Percentiles rank a stretch among this genome's conserved stretches.
These are phyloP conservation scores for Limenitis camilla DNA, from an alignment of 2,888 invertebrate genomes.

Conservation along the genomic window DNA sequence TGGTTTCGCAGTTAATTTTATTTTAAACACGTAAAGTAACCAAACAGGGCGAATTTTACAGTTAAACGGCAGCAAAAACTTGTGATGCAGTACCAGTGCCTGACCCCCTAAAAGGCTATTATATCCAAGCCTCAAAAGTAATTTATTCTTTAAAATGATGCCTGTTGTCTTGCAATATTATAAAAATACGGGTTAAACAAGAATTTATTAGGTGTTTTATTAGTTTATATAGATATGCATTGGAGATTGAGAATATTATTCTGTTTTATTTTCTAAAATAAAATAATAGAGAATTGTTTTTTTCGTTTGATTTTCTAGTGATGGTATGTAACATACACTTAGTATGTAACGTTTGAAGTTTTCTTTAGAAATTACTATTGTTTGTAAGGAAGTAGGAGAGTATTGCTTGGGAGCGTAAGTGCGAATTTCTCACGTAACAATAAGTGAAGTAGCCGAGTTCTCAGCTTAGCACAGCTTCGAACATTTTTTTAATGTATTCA, in stretches of 20 bases:
- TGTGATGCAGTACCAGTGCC: slow-evolving; percentile 38
- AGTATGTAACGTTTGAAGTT: slow-evolving; percentile 19
- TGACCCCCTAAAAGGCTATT: slow-evolving; percentile 40
- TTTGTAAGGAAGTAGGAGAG: slow-evolving; percentile 20
- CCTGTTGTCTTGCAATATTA: no score
- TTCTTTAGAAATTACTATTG: slow-evolving; percentile 8
- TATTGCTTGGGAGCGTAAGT: slow-evolving; percentile 32
- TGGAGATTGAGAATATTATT: no score
- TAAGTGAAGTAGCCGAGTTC: slow-evolving; percentile 36
- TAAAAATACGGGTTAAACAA: no score
- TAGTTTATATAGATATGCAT: no score
- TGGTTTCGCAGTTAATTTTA: no score
- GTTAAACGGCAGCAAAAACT: slow-evolving; percentile 10
- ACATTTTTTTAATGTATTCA: no score
- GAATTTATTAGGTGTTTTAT: no score
- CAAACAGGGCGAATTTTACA: not conserved
- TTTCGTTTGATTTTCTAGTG: no score
- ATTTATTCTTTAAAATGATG: slow-evolving; percentile 59
- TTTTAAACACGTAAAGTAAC: not conserved
- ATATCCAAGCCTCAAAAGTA: slow-evolving; percentile 47
- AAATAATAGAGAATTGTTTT: no score
- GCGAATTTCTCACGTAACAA: slow-evolving; percentile 35
- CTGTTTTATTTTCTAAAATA: no score
- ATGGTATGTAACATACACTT: no score
- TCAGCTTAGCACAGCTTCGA: slow-evolving; percentile 25